Base-by-base conservation (phyloP, 2,888 invertebrate species). In the Caenorhabditis panamensis region DNA sequence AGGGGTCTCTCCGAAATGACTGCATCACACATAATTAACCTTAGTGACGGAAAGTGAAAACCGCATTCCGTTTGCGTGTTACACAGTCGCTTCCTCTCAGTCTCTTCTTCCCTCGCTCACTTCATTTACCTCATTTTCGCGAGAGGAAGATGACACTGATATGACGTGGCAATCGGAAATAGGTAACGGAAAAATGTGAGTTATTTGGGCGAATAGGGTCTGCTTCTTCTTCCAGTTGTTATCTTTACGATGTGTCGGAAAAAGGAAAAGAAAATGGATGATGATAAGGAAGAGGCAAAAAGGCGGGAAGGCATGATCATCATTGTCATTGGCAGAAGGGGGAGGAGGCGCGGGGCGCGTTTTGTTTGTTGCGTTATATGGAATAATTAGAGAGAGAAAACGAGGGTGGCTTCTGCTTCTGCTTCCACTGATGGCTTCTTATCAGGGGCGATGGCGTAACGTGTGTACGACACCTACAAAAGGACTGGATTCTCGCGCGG, bases 291-390 rank as follows among this genome's bases (percentile, higher is more conserved):
- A 13, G 20, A 31, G 24, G 26, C 20, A 47, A 44, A 36, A 51
- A 63, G 26, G 59, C 44, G 47, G 37, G 41, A 36, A 54, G 26
- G 28, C 51, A 75, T 54, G 41, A 59, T 62, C 24, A 72, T 58
- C 9, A 72, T 9, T 31, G 31, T 64, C 13, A 64, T 62, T 31
- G 53, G 49, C 1, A 56, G n/a, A 36, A n/a, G 9, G 41, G 49
- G 24, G 16, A 37, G 36, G 36, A 62, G 18, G 56, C 31, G 44
- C 13, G n/a, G 20, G 20, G 37, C 56, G 31, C 41, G 44, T 63
- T 41, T 64, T 49, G 67, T 63, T 49, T 62, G 71, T 72, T 72
- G 72, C 72, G 63, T 61, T 63, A 72, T 63, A 63, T 44, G 63
- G 72, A 63, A 72, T 63, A 72, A 63, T 72, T 72, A 63, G 72